Percentiles rank a stretch among this genome's conserved stretches.
Conservation (phyloP, 1,140 invertebrate species). For the Monomorium pharaonis region DNA sequence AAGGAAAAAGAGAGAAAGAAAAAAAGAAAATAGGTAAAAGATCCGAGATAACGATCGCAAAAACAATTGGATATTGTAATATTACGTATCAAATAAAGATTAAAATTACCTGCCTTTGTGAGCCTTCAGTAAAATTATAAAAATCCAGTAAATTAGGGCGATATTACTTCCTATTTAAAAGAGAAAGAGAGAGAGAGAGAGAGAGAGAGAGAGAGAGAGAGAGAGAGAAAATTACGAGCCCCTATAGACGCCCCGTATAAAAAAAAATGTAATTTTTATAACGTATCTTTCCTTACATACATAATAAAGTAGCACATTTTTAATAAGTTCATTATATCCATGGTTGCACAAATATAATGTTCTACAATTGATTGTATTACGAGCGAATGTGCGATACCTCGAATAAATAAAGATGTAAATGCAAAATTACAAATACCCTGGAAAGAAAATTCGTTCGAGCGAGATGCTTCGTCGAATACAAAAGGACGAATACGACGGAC, state of each 20-base stretch:
- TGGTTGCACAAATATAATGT: not conserved
- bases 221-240: not conserved
- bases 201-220: too few relatives aligned
- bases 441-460: not conserved
- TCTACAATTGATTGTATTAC: conserved; percentile 11
- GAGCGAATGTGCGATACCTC: not conserved
- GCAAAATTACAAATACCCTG: not conserved
- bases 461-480: not conserved
- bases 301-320: not conserved
- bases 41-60: not conserved
- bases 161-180: not conserved
- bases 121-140: not conserved
- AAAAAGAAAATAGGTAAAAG: not conserved
- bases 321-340: not conserved
- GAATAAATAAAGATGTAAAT: not conserved
- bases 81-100: conserved; percentile 2
- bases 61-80: conserved; percentile 17
- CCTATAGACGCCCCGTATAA: not conserved
- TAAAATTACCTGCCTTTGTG: not conserved
- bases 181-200: too few relatives aligned
- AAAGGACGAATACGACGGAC: not conserved
- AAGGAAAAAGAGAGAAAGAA: not conserved
- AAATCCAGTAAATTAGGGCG: conserved; percentile 5
- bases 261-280: not conserved
- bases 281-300: not conserved